Conservation (phyloP, 2,888 invertebrate genomes). For the Nemapogon koenigi region DNA sequence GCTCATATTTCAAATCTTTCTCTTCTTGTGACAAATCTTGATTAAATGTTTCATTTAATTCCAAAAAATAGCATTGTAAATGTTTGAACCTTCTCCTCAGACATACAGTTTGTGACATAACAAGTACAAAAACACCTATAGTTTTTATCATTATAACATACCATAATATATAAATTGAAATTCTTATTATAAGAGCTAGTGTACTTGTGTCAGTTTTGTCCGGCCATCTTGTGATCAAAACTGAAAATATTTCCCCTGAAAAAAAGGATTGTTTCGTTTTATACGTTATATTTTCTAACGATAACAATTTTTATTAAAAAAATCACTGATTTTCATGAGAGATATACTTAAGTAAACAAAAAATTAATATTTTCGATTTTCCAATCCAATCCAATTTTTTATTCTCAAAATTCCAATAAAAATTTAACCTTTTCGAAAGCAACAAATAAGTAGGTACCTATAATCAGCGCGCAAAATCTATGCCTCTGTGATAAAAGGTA, state of each 20-base stretch:
- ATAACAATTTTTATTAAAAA: no score
- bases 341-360: no score
- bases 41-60: not conserved
- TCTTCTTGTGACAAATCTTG: not conserved
- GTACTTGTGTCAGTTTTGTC: not conserved
- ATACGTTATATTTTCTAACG: no score
- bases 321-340: no score
- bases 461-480: no score
- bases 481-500: no score
- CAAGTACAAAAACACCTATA: not conserved
- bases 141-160: constrained; percentile 4
- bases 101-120: constrained; percentile 4
- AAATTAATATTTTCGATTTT: no score
- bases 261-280: no score
- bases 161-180: not conserved
- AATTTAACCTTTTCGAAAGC: no score
- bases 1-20: constrained; percentile 1
- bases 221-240: not conserved
- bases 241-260: constrained; percentile 3
- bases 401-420: no score
- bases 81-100: not conserved
- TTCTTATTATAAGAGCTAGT: constrained; percentile 1
- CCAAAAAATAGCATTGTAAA: constrained; percentile 3
- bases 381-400: no score
- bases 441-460: no score